Base-by-base conservation (phyloP, 2,888 invertebrate species). In the Phortica okadai region DNA sequence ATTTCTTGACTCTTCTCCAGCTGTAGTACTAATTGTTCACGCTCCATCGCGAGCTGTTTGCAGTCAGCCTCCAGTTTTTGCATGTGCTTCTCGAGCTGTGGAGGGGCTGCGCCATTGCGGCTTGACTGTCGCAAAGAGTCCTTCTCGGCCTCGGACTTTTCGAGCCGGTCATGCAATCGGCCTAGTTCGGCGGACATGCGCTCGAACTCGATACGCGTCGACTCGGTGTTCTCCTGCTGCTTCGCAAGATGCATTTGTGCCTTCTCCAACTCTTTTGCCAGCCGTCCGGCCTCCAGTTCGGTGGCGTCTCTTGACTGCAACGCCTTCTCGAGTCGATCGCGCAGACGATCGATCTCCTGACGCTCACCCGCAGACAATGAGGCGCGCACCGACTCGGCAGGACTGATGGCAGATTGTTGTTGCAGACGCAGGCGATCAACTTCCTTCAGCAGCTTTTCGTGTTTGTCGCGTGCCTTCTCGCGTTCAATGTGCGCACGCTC, bases 1-100 rank as follows among this genome's bases (percentile, higher is more conserved):
- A 97, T 97, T 84, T 97, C 97, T 90, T 97, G 97, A 62, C 97
- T 97, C 92, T 98, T 97, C 91, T 97, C 97, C 89, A 98, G 91
- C 90, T 97, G 97, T 81, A 95, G 94, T 1, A 97, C 97, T 80
- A 98, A 91, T 91, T 97, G 97, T 90, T 97, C 97, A 72, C 91
- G 83, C 90, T 97, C 97, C 81, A 96, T 94, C 21, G 96, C 95
- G 85, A 97, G 91, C 90, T 97, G 97, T 87, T 97, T 97, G 76
- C 96, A 94, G 81, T 97, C 97, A 0, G 94, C 94, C 90, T 97
- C 97, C 83, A 97, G 92, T 91, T 97, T 97, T 74, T 95, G 95
- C 83, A 96, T 94, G 89, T 96, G 95, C 90, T 97, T 97, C 91
- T 97, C 97, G 81, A 97, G 93, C 77, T 96, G 96, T 74, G 96